Conservation (phyloP, 2,113 vertebrate genomes). For the Hylia prasina region DNA sequence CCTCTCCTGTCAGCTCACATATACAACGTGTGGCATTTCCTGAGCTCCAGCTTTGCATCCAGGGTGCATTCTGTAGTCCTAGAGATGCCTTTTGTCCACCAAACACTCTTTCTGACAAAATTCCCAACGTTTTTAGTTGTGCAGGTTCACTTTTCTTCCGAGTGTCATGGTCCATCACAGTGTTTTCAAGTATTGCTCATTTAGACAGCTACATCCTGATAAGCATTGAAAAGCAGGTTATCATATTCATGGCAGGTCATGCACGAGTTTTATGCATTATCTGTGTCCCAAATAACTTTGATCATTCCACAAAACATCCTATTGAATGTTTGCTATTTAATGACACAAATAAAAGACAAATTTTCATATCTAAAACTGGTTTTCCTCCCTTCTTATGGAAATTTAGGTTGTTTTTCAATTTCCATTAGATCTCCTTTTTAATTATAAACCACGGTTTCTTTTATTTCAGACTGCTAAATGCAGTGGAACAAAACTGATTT, state of each 20-base stretch:
- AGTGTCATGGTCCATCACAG: neutral
- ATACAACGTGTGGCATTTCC: neutral
- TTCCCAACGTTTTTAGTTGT: neutral
- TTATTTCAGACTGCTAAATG: slow-evolving; percentile 35
- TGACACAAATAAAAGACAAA: neutral
- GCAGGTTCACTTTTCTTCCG: neutral
- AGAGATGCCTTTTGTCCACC: neutral
- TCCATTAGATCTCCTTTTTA: neutral
- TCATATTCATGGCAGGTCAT: neutral
- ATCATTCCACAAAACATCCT: neutral
- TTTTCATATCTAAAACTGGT: neutral
- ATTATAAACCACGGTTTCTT: neutral
- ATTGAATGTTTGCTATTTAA: neutral
- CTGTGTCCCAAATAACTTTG: neutral
- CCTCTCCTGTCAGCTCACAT: neutral
- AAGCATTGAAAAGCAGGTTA: neutral
- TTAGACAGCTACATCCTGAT: neutral
- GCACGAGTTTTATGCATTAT: neutral
- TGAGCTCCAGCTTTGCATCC: neutral
- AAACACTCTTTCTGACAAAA: neutral
- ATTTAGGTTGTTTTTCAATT: neutral
- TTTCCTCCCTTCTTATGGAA: neutral
- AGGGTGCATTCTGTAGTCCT: neutral
- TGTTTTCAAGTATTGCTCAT: neutral
- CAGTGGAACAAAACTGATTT: slow-evolving; percentile 35